These are phyloP conservation scores for Ptychadena robeensis DNA, from an alignment of 2,797 vertebrate species.

Conservation along the genomic window DNA sequence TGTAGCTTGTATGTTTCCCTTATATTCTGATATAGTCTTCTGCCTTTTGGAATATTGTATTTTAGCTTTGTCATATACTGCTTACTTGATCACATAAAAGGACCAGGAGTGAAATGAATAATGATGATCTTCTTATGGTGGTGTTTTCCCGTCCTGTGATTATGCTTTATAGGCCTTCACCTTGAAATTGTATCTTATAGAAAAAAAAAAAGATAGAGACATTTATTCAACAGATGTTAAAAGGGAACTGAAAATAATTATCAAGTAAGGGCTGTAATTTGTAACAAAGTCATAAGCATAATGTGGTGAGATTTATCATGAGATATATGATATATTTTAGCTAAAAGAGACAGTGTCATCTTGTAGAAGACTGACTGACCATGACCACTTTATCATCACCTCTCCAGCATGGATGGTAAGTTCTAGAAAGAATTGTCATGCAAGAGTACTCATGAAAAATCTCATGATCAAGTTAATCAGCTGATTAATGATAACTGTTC, in stretches of 20 bases:
- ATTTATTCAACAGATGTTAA: background rate
- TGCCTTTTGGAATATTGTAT: background rate
- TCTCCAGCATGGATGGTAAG: too few species aligned
- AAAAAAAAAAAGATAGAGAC: background rate
- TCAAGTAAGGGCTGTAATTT: background rate
- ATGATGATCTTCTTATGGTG: background rate
- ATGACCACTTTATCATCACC: too few species aligned
- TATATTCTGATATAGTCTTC: background rate
- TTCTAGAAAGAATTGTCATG: too few species aligned
- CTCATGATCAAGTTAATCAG: too few species aligned
- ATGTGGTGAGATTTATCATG: too few species aligned
- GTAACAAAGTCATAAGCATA: too few species aligned
- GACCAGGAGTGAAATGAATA: background rate
- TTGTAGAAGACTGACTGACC: too few species aligned
- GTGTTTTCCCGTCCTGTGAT: background rate
- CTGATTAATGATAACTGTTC: too few species aligned
- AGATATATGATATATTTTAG: too few species aligned
- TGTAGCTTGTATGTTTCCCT: background rate
- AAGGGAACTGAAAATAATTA: background rate
- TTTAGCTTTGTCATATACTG: background rate
- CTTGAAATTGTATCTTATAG: background rate
- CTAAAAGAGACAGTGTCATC: too few species aligned
- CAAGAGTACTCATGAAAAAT: too few species aligned
- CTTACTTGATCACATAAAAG: background rate
- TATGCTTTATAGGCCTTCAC: background rate